These are phyloP conservation scores for Perizoma affinitatum DNA, from an alignment of 2,888 invertebrate genomes.

Conservation along the genomic window DNA sequence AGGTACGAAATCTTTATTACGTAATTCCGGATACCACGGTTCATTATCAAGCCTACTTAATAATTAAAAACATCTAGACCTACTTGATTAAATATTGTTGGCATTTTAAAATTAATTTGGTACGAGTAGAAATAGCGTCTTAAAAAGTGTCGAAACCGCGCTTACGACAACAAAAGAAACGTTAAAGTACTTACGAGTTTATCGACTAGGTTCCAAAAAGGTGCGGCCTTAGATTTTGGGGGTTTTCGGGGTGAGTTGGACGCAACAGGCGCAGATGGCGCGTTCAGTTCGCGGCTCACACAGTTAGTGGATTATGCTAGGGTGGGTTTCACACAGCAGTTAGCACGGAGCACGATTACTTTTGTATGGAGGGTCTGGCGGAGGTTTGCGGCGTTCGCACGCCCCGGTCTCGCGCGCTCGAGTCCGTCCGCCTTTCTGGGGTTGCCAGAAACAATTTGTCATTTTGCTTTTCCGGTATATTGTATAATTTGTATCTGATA, in stretches of 20 bases:
- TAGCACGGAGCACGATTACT: conserved; percentile 37
- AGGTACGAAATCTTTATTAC: conserved; percentile 10
- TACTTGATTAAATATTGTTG: background rate
- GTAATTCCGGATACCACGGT: conserved; percentile 3
- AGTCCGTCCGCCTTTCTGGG: conserved; percentile 60
- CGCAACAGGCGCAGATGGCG: conserved; percentile 61
- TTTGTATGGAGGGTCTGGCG: conserved; percentile 46
- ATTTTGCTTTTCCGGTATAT: conserved; percentile 3
- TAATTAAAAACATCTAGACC: too few relatives aligned
- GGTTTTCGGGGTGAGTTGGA: conserved; percentile 39
- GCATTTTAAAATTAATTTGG: too few relatives aligned
- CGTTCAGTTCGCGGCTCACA: conserved; percentile 32
- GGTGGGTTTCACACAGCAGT: conserved; percentile 54
- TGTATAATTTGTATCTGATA: background rate
- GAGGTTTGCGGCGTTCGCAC: conserved; percentile 71
- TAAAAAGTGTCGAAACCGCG: conserved; percentile 25
- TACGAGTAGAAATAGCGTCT: background rate
- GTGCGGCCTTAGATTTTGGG: conserved; percentile 46
- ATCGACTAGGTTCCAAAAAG: conserved; percentile 54
- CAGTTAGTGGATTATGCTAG: conserved; percentile 25
- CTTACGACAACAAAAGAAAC: conserved; percentile 56
- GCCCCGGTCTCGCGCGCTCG: conserved; percentile 69
- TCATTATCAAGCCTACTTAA: too few relatives aligned
- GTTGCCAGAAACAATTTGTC: conserved; percentile 42
- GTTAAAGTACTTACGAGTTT: conserved; percentile 61